A percentile compares a stretch with the other conserved stretches of the same genome.
Conservation (phyloP, 2,113 vertebrate genomes). For the Phoenicopterus ruber region DNA sequence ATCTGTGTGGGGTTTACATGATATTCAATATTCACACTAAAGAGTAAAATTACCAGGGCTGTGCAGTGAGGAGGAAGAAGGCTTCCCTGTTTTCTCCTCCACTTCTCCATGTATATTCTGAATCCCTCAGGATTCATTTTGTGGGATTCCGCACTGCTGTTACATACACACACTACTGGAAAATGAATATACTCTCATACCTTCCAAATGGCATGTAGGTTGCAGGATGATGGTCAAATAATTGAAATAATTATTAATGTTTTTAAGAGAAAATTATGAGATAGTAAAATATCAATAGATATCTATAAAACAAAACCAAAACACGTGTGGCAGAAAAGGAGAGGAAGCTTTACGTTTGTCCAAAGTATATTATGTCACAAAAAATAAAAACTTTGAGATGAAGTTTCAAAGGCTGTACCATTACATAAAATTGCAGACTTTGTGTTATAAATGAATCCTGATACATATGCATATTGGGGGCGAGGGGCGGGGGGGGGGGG, state of each 20-base stretch:
- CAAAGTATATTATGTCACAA: neutral
- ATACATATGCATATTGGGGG: neutral
- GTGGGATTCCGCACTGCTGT: neutral
- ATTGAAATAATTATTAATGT: neutral
- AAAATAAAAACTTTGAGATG: neutral
- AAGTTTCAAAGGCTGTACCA: neutral
- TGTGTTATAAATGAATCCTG: neutral
- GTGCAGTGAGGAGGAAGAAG: neutral
- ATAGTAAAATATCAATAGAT: neutral
- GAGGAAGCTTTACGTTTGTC: neutral
- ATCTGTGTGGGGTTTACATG: rapidly evolving
- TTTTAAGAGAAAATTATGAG: neutral
- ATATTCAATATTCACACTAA: neutral
- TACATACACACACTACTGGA: neutral
- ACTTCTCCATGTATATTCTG: neutral
- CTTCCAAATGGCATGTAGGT: neutral
- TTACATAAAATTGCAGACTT: neutral
- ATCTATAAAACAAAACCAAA: neutral
- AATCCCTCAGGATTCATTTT: neutral
- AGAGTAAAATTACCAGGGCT: neutral
- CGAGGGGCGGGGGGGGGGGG: rapidly evolving
- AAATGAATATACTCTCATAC: neutral
- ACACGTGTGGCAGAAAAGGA: neutral
- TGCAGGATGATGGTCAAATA: neutral
- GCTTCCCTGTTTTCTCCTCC: neutral